Conservation (phyloP, 1,140 invertebrate species). For the Bombus affinis region DNA sequence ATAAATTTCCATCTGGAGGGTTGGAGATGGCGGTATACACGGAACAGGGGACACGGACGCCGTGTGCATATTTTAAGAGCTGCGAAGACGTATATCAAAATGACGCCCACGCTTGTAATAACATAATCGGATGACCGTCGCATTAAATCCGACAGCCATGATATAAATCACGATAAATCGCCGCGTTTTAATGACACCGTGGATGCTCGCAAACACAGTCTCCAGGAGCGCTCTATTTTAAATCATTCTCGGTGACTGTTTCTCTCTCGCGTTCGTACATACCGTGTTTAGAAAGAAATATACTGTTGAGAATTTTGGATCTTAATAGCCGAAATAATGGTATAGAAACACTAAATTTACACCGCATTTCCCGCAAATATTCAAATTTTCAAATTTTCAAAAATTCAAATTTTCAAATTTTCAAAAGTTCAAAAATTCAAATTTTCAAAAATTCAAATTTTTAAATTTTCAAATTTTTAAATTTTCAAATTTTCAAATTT, state of each 20-base stretch:
- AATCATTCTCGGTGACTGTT: neutral
- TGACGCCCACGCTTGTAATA: conserved; percentile 46
- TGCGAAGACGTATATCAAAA: conserved; percentile 55
- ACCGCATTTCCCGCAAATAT: too few species aligned
- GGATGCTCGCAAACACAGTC: conserved; percentile 2
- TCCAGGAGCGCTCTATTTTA: neutral
- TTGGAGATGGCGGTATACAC: neutral
- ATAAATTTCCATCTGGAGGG: conserved; percentile 45
- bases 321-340: too few species aligned
- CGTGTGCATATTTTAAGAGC: conserved; percentile 47
- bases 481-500: too few species aligned
- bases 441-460: too few species aligned
- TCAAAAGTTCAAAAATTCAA: too few species aligned
- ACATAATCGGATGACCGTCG: conserved; percentile 51
- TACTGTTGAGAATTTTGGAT: too few species aligned
- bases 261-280: neutral
- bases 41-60: neutral
- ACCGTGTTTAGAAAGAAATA: neutral
- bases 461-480: too few species aligned
- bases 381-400: too few species aligned
- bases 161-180: conserved; percentile 48
- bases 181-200: conserved; percentile 28
- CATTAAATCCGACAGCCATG: conserved; percentile 16
- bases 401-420: too few species aligned
- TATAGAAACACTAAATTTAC: too few species aligned